phyloP scores from a whole-genome alignment of 2,113 vertebrate species.

The Balaeniceps rex region DNA sequence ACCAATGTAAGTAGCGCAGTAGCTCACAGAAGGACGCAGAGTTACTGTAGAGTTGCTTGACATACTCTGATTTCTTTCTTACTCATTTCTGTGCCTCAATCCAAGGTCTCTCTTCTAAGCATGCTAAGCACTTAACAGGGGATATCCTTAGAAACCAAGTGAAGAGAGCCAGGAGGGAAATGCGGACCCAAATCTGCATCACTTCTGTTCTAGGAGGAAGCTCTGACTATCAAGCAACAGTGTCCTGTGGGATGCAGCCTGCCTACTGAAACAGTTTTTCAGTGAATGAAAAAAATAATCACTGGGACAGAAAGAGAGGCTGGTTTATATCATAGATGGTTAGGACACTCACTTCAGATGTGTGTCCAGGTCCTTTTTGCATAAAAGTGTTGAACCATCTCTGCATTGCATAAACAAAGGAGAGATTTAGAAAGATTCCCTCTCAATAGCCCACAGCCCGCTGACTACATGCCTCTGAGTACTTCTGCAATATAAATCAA shows the following conservation, averaged over 20 bases:
- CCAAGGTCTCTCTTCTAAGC: not conserved
- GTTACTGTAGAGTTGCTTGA: not conserved
- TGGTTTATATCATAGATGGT: not conserved
- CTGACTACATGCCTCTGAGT: not conserved
- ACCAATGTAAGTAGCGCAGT: not conserved
- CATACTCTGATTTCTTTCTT: not conserved
- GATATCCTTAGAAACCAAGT: not conserved
- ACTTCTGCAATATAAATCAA: not conserved
- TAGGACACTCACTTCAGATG: not conserved
- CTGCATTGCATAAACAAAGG: not conserved
- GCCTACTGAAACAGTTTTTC: not conserved
- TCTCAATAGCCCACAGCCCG: not conserved
- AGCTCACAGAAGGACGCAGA: not conserved
- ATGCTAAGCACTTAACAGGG: not conserved
- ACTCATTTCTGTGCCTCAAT: not conserved
- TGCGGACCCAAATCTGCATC: not conserved
- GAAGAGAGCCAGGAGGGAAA: not conserved
- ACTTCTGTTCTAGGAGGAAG: not conserved
- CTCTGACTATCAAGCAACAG: not conserved
- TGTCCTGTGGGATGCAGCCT: not conserved
- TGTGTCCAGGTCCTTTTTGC: not conserved
- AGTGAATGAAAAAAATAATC: not conserved
- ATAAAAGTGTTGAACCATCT: not conserved
- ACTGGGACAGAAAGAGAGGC: not conserved
- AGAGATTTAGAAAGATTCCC: not conserved